A percentile compares a stretch with the other conserved stretches of the same genome.
phyloP scores from a whole-genome alignment of 2,888 invertebrate species.

The Drosophila buzzatii region DNA sequence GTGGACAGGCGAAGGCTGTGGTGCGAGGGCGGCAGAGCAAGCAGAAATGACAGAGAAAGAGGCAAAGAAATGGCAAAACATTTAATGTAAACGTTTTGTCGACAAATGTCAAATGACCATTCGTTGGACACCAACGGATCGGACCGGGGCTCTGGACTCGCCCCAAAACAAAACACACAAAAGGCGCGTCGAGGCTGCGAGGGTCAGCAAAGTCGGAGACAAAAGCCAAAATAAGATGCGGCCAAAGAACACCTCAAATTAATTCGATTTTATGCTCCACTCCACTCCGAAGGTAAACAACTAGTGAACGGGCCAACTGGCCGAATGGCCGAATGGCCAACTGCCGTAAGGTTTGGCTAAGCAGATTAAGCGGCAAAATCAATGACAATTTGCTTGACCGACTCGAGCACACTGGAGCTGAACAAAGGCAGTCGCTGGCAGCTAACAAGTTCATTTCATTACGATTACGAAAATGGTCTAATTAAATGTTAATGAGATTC shows the following conservation, averaged over 20 bases:
- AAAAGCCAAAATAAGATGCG: conserved; percentile 24
- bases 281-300: conserved; percentile 51
- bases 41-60: conserved; percentile 27
- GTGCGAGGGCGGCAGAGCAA: no score
- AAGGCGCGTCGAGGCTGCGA: conserved; percentile 50
- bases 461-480: conserved; percentile 61
- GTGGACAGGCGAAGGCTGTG: conserved; percentile 49
- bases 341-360: conserved; percentile 29
- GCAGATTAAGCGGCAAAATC: conserved; percentile 74
- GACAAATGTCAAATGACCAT: conserved; percentile 81
- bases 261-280: conserved; percentile 77
- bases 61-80: conserved; percentile 72
- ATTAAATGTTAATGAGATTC: conserved; percentile 75
- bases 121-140: conserved; percentile 25
- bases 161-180: conserved; percentile 48
- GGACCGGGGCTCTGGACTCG: neutral
- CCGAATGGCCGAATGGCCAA: conserved; percentile 1
- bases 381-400: conserved; percentile 70
- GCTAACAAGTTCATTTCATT: conserved; percentile 69
- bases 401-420: conserved; percentile 34
- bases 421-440: conserved; percentile 37
- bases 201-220: conserved; percentile 14
- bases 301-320: conserved; percentile 15
- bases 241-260: conserved; percentile 62
- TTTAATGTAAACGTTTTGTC: conserved; percentile 81